phyloP scores from a whole-genome alignment of 2,113 vertebrate species.

The Dromas ardeola region DNA sequence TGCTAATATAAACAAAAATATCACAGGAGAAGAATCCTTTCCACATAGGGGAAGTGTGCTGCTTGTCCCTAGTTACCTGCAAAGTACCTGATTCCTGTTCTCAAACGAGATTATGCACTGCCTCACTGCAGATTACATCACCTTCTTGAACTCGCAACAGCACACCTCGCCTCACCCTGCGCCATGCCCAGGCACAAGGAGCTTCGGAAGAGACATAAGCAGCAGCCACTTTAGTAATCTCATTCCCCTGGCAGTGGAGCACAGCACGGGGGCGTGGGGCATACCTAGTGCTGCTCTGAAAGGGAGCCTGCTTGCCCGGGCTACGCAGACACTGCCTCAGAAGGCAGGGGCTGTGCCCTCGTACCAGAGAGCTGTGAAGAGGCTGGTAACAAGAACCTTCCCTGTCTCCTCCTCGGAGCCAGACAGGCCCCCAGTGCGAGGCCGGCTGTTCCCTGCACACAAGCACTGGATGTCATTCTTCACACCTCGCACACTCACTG shows the following conservation, averaged over 20 bases:
- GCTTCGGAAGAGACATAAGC: neutral
- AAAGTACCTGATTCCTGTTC: neutral
- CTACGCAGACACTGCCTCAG: neutral
- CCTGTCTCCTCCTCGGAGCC: neutral
- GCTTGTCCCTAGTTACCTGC: neutral
- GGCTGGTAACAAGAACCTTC: neutral
- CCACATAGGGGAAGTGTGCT: neutral
- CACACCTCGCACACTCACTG: neutral
- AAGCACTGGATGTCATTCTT: neutral
- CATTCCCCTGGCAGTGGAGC: neutral
- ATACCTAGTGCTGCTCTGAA: accelerated
- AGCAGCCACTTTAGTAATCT: neutral
- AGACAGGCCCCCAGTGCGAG: neutral
- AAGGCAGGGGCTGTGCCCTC: neutral
- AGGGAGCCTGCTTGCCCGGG: neutral
- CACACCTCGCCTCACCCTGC: neutral
- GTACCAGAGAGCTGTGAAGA: neutral
- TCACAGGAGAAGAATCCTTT: neutral
- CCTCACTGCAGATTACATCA: neutral
- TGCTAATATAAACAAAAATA: neutral
- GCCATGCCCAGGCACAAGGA: neutral
- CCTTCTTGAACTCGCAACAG: neutral
- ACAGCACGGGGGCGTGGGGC: neutral
- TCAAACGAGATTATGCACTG: neutral
- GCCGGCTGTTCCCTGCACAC: accelerated